phyloP scores from a whole-genome alignment of 2,113 vertebrate species.

The Ophiodon elongatus region DNA sequence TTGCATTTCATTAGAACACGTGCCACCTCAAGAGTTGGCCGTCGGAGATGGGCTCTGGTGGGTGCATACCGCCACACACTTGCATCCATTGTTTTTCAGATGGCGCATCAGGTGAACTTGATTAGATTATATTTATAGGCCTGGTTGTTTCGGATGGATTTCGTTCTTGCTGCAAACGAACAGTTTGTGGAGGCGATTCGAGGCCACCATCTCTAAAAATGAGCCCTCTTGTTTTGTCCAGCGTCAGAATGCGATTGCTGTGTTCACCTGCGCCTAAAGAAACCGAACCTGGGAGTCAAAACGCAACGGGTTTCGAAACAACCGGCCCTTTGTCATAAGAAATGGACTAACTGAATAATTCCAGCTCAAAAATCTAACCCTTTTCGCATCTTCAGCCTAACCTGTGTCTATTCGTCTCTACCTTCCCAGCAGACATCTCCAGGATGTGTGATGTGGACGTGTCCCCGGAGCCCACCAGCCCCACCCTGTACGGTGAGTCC shows the following conservation, averaged over 20 bases:
- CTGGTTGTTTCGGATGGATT: not conserved
- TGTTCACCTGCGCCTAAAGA: not conserved
- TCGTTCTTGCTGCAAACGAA: not conserved
- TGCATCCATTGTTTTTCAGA: not conserved
- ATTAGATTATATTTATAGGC: not conserved
- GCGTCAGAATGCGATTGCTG: not conserved
- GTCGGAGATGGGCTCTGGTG: not conserved
- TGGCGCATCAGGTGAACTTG: not conserved
- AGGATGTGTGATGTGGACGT: slow-evolving; percentile 86
- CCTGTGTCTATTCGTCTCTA: not conserved
- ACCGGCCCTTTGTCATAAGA: not conserved
- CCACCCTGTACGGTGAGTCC: slow-evolving; percentile 82
- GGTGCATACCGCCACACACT: not conserved
- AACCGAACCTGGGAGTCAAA: too few relatives aligned
- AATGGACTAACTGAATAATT: not conserved
- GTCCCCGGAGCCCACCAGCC: slow-evolving; percentile 82
- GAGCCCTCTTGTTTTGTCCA: not conserved
- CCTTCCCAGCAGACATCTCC: slow-evolving; percentile 77
- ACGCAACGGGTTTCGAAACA: not conserved
- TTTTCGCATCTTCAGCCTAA: not conserved
- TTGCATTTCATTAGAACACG: not conserved
- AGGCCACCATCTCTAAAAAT: not conserved
- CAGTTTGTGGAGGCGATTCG: not conserved
- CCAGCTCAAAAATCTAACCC: not conserved
- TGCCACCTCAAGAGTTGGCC: not conserved